Evolutionary conservation across 1,140 invertebrate genomes (phyloP), one percentile per base, ranked within the genome.

Genomic region (Anastrepha obliqua): DNA sequence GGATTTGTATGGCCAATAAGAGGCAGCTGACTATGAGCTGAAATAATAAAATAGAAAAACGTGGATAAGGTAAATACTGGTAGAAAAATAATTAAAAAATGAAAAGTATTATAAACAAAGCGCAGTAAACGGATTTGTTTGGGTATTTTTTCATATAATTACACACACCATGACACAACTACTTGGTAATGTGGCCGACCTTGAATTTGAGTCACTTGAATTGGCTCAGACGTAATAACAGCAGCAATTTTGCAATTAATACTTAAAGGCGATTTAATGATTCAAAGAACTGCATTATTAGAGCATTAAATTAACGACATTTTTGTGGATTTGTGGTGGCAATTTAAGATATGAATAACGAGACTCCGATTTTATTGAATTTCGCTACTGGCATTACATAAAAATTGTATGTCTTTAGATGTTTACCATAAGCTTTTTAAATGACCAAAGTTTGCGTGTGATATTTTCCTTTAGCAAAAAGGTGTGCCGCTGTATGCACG

Each of bases 11-110:
- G 62, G 60, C 81, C 20, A 86, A 67, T 51, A 86, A 51, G 51
- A 87, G 20, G 60, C 86, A 86, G 55, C 60, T 87, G 60, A 87
- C 55, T 74, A 86, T 74, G 51, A 88, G 51, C 86, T 87, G 85
- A 3, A 87, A 62, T 17, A 55, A 64, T 2, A 60, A 67, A 20
- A 20, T 39, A 55, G 6, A 60, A 67, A 20, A 67, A 39, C 47
- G n/a, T 44, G 17, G 42, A 11, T 5, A 13, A 81, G 2, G 42
- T 17, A n/a, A 9, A 55, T 55, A 11, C 11, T 55, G 0, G 51
- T 55, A 55, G 6, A 55, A 8, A 55, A 55, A 55, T 0, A 55
- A 55, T 0, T 2, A 55, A 6, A 55, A 55, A 55, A 2, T 55
- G 51, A 55, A 55, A 55, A 55, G 51, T 29, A 29, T 0, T 29